Conservation (phyloP, 2,113 vertebrate species). For the Vulpes lagopus region DNA sequence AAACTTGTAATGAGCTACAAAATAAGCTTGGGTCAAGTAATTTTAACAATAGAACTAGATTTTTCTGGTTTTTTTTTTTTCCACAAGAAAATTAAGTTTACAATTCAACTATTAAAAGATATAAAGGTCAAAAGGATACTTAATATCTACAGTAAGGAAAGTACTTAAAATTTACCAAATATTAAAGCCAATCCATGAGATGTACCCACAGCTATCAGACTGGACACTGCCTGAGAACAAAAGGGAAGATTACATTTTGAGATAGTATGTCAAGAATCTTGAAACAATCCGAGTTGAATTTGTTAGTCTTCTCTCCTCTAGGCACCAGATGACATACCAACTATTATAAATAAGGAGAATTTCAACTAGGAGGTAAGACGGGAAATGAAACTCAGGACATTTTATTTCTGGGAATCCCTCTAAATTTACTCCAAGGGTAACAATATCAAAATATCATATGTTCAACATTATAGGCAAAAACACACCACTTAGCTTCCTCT, state of each 20-base stretch:
- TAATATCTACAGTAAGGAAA: slow-evolving; percentile 52
- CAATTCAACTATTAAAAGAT: slow-evolving; percentile 1
- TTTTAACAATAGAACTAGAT: slow-evolving; percentile 13
- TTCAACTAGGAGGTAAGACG: slow-evolving; percentile 53
- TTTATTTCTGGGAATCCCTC: slow-evolving; percentile 56
- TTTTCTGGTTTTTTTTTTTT: slow-evolving; percentile 3
- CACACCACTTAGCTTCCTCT: slow-evolving; percentile 39
- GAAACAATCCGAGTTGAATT: slow-evolving; percentile 35
- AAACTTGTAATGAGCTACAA: not conserved
- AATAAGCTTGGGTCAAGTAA: slow-evolving; percentile 23
- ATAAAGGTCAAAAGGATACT: slow-evolving; percentile 55
- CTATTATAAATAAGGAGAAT: slow-evolving; percentile 53
- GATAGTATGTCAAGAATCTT: not conserved
- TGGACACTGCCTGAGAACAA: slow-evolving; percentile 92
- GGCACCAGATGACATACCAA: slow-evolving; percentile 24
- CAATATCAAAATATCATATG: slow-evolving; percentile 62
- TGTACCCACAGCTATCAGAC: slow-evolving; percentile 97
- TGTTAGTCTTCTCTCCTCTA: slow-evolving; percentile 20
- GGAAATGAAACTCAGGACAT: slow-evolving; percentile 63
- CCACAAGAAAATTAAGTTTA: slow-evolving; percentile 33
- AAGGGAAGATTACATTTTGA: slow-evolving; percentile 60
- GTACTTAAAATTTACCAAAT: slow-evolving; percentile 93
- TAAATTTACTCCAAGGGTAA: slow-evolving; percentile 67
- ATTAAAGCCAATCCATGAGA: slow-evolving; percentile 97
- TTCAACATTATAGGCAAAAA: slow-evolving; percentile 60